Base-by-base conservation (phyloP, 2,113 vertebrate genomes). In the Chaenocephalus aceratus region DNA sequence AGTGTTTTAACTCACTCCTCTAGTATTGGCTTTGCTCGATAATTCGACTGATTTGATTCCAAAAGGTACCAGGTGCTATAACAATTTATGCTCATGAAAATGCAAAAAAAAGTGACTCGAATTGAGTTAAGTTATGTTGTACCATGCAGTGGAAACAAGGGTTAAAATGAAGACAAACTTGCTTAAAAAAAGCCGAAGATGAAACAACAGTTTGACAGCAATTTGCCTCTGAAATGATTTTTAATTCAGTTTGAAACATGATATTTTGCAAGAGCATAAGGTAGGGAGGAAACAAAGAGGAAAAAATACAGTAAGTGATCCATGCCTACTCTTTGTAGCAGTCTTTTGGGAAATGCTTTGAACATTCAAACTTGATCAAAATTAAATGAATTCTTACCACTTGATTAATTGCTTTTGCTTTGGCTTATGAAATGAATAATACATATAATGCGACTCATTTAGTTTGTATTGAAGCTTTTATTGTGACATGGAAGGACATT, bases 121-220 rank as follows among this genome's bases (percentile, higher is more conserved):
- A 3, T 30, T 41, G 36, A 41, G 36, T 41, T 41, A 6, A 41
- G 36, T 41, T 41, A 7, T 41, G 36, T 41, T 41, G 36, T 41
- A 41, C 68, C 68, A 56, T 30, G 9, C 34, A 52, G 36, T 58
- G 67, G 49, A 72, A 54, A 76, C n/a, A 14, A 45, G 30, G 45
- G 15, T 57, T 78, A 36, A 14, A 13, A 66, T 84, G 46, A n/a
- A 21, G 41, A 60, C 26, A 64, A 16, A 41, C 36, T 6, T 41
- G 5, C 36, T 41, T 12, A 60, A 53, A 14, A 30, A 21, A 46
- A 59, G 11, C 11, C 60, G 34, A 49, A 53, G 65, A 41, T 10
- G 15, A 60, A 57, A 15, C 0, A 14, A n/a, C 0, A 59, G 61
- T 77, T 58, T 36, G n/a, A 54, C 34, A 34, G 15, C 51, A 54